Base-by-base conservation (phyloP, 2,113 vertebrate genomes). In the Heterocephalus glaber region DNA sequence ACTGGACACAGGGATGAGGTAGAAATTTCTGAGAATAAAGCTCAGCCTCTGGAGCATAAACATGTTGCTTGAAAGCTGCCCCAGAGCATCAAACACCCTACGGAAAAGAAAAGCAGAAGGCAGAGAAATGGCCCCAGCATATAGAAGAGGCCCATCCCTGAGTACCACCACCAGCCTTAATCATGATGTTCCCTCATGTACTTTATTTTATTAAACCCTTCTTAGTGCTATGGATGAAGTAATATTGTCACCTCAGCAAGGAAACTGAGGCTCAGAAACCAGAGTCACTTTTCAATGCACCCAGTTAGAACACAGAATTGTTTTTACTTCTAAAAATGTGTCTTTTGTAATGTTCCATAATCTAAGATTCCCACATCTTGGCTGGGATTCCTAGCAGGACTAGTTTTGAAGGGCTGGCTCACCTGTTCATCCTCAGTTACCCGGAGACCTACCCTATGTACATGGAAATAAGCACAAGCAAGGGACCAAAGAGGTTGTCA, bases 111-210 rank as follows among this genome's bases (percentile, higher is more conserved):
- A 56, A 56, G 54, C 1, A 20, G 47, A 22, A 38, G 24, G 19
- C 38, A 3, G 20, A 47, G 58, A 33, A 38, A 44, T 5, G 12
- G 24, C 6, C 20, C 35, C 13, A 2, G 28, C 14, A 11, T 4
- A 16, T 0, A 0, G 17, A 61, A 41, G 35, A 76, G 24, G 41
- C 17, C 28, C 49, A 7, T n/a, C 30, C 13, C 16, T 28, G n/a
- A 66, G 0, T 2, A 58, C 6, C n/a, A 28, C 0, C 49, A 0
- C 28, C 12, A 0, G 26, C 7, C 8, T 44, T 26, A 4, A 33
- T 49, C 24, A 16, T 2, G 5, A 16, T 24, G 10, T 41, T 6
- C 13, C 54, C 26, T 38, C 60, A 2, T 1, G 1, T 17, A 3
- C 2, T 3, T 28, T 24, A 14, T 4, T 26, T 38, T 41, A 17